Evolutionary conservation across 2,888 invertebrate species (phyloP), one percentile per base, ranked within the genome.

Genomic region (Pediacus dermestoides): DNA sequence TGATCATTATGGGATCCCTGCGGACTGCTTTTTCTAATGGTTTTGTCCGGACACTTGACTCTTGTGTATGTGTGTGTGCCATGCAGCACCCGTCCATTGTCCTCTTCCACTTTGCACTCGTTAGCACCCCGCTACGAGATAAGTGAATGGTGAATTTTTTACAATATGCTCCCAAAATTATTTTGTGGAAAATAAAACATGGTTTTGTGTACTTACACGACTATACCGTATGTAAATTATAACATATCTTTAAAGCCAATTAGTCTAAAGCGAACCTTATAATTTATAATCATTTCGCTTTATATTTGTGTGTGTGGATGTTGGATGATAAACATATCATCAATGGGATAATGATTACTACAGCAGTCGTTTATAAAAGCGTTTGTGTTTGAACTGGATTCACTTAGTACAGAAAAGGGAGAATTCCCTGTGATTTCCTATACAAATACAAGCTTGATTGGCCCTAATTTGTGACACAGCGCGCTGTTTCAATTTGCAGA

Each of bases 361-460:
- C 21, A 18, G 21, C 27, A 21, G 32, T 30, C 40, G 40, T 40
- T 40, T 40, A 40, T 40, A 40, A 35, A 40, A 40, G 40, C 31
- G 35, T 40, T 40, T 40, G 27, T 18, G 30, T 23, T 10, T 36
- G 40, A 40, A 36, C 31, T 16, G 40, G 3, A 30, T 34, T 31
- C 40, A 40, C 40, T 40, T 40, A 40, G 34, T 25, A 30, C 16
- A 30, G 26, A 30, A 40, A 10, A 21, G 13, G 13, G 21, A 27
- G 38, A 32, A 34, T 27, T 30, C 34, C 30, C 30, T 39, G 34
- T 48, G 43, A 54, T 61, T 61, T 60, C 57, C 58, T 51, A 50
- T 49, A 60, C 55, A 60, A 62, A 61, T 62, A 55, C 50, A 39
- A 54, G 46, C 51, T 53, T 62, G 62, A 62, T 62, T 62, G 61